phyloP scores from a whole-genome alignment of 2,113 vertebrate genomes.

The Nymphicus hollandicus region DNA sequence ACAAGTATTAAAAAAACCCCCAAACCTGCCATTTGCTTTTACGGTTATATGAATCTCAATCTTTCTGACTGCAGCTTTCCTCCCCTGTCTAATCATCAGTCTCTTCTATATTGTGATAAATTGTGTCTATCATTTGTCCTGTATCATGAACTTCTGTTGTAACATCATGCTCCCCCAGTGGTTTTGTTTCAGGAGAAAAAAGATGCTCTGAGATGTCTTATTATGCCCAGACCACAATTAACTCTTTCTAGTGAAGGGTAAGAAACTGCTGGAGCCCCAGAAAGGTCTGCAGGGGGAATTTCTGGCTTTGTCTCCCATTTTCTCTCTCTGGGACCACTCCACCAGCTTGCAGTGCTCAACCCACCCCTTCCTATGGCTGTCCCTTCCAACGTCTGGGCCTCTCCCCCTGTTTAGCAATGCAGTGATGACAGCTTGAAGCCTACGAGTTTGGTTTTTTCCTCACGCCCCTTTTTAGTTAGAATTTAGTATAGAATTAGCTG shows the following conservation, averaged over 20 bases:
- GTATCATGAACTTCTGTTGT: fast-evolving
- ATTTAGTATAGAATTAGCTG: neutral
- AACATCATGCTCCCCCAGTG: neutral
- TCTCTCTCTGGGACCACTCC: neutral
- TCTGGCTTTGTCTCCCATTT: neutral
- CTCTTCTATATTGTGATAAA: neutral
- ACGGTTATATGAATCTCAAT: neutral
- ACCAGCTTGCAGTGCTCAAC: neutral
- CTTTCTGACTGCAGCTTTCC: neutral
- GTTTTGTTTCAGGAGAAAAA: neutral
- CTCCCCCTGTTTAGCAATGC: neutral
- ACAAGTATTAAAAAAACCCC: neutral
- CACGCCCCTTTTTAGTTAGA: neutral
- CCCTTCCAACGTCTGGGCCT: neutral
- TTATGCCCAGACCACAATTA: neutral
- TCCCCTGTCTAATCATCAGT: neutral
- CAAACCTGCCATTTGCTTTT: neutral
- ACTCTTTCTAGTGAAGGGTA: neutral
- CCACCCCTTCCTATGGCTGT: neutral
- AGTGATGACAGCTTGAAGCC: neutral
- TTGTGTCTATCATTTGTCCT: neutral
- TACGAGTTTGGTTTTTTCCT: neutral
- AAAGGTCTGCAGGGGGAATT: neutral
- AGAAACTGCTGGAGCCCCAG: neutral
- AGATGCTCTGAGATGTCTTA: neutral